Evolutionary conservation across 2,113 vertebrate species (phyloP), one percentile per base, ranked within the genome.

Genomic region (Trichechus manatus): DNA sequence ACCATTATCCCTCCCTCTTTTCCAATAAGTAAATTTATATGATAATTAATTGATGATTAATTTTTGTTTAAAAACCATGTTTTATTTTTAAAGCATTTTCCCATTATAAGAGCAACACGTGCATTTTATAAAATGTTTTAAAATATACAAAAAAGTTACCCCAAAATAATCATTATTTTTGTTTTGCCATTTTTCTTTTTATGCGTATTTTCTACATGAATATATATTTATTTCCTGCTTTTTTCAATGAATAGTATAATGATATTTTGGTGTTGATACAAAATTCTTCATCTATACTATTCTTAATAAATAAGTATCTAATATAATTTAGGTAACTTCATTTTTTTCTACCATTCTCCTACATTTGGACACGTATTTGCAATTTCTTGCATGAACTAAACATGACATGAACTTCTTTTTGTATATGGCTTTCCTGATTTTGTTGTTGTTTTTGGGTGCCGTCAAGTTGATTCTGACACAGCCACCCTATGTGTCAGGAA

Each of bases 381-480:
- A 72, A 61, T 53, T 89, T 93, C 29, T 95, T 92, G n/a, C 31
- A 75, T 92, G 59, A 72, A 36, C 20, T 79, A 44, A 87, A 80
- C 44, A 20, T 84, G 50, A 42, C 39, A 33, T 86, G 25, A 78
- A 80, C 39, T 87, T 96, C 66, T 87, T 81, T 90, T 25, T 77
- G 87, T 11, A 56, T 44, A 36, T 39, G 44, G 39, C 20, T 97
- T 92, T 92, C 10, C 68, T 80, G 29, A 61, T n/a, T 80, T 95
- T 61, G 59, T 61, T 56, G 53, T 56, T 61, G 59, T 61, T 61
- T 4, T 23, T 23, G 59, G 59, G 59, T 61, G 59, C 59, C 20
- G 1, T 61, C 13, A 11, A 15, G 53, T 56, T 11, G 53, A 56
- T 15, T 56, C 53, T 11, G 13, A 56, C 53, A 56, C 13, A 53